Evolutionary conservation across 2,113 vertebrate genomes (phyloP), one percentile per base, ranked within the genome.

Genomic region (Mystacornis crossleyi): DNA sequence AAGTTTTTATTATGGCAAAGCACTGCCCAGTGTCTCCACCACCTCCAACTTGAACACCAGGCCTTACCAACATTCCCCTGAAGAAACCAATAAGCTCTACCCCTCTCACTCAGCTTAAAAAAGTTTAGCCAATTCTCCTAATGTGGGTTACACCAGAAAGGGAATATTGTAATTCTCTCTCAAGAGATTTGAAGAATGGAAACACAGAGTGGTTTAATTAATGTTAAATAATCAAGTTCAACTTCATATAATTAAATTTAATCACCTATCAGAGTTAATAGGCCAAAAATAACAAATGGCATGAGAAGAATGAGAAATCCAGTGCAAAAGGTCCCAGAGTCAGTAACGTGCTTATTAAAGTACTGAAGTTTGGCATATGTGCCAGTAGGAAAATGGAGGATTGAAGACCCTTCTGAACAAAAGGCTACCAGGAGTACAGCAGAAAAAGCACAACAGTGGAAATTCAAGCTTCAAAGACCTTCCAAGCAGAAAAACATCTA

Each of bases 171-270:
- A 82, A 70, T 43, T 75, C 71, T 36, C 91, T 62, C 92, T 93
- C 87, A 61, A 77, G 82, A 74, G 87, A 53, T 60, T 50, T 67
- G 20, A 86, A 77, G 50, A 94, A 86, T n/a, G 48, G 48, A 95
- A 88, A 93, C 60, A 60, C 50, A 48, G 54, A 64, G 17, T 67
- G 57, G 36, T 31, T 96, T 96, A 95, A 94, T 96, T 96, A 96
- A 94, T 3, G 31, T 86, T 90, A 96, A 92, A 94, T 86, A 89
- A 92, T 89, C 80, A 96, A 93, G 86, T 86, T 80, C 90, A 86
- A 71, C 72, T 86, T 74, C 36, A 29, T 38, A 45, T 64, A 95
- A 95, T 96, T 93, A 93, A 88, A 92, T 83, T 81, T 88, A 95
- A 93, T 36, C 64, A 57, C 60, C 55, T 72, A 86, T 80, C 86